Evolutionary conservation across 2,113 vertebrate species (phyloP).

Genomic region (Psettodes erumei): DNA sequence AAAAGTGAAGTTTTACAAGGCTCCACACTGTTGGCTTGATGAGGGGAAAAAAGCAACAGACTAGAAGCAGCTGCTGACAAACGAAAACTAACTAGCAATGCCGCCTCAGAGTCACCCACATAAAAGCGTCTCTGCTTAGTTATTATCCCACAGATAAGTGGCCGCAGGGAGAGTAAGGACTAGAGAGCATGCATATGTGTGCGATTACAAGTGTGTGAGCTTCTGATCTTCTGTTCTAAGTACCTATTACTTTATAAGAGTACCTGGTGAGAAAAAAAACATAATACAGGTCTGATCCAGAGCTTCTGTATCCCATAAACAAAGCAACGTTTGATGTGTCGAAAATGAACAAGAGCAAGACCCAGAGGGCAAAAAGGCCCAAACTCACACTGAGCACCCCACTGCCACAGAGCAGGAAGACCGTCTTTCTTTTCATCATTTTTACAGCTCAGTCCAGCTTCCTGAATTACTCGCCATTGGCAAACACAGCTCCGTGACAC

Average conservation of each 20-base stretch:
- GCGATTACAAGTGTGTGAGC: slow-evolving; percentile 43
- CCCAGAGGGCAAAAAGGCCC: slow-evolving; percentile 61
- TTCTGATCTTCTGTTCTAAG: slow-evolving; percentile 20
- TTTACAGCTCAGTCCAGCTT: slow-evolving; percentile 74
- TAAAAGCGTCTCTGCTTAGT: slow-evolving; percentile 50
- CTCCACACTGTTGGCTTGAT: slow-evolving; percentile 10
- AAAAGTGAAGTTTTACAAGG: slow-evolving; percentile 31
- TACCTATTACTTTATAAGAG: slow-evolving; percentile 39
- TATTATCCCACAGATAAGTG: slow-evolving; percentile 53
- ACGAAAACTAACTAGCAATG: slow-evolving; percentile 63
- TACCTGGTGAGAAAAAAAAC: slow-evolving; percentile 60
- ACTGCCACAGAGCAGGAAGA: slow-evolving; percentile 64
- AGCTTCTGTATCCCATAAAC: slow-evolving; percentile 70
- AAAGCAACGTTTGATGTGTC: slow-evolving; percentile 70
- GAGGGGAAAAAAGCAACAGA: slow-evolving; percentile 49
- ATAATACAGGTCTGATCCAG: slow-evolving; percentile 49
- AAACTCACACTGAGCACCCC: slow-evolving; percentile 50
- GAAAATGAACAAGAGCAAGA: slow-evolving; percentile 55
- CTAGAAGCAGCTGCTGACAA: slow-evolving; percentile 40
- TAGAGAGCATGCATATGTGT: slow-evolving; percentile 37
- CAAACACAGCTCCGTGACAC: slow-evolving; percentile 59
- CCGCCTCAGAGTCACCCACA: slow-evolving; percentile 55
- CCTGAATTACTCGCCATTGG: slow-evolving; percentile 70
- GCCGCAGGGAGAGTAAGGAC: slow-evolving; percentile 30
- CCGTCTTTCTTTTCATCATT: slow-evolving; percentile 81